A percentile compares a stretch with the other conserved stretches of the same genome.
These are phyloP conservation scores for Neomorphus geoffroyi DNA, from an alignment of 2,797 vertebrate species.

Conservation along the genomic window DNA sequence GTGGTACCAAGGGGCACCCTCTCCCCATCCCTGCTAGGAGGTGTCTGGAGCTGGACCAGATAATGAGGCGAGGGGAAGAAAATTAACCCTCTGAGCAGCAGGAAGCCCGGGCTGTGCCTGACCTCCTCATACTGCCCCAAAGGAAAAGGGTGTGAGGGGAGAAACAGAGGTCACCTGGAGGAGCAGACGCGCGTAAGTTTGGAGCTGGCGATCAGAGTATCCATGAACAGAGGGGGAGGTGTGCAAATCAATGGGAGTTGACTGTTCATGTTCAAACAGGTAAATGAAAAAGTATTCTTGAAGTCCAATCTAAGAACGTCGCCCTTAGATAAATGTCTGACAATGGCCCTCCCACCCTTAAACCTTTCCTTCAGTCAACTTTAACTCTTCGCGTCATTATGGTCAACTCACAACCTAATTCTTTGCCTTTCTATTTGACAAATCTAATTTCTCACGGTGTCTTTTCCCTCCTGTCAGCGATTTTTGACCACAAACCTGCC, in stretches of 20 bases:
- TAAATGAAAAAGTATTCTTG: neutral
- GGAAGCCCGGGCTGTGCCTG: neutral
- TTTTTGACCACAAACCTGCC: neutral
- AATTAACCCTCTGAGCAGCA: accelerated
- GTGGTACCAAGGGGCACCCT: neutral
- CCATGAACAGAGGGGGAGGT: neutral
- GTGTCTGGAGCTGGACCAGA: neutral
- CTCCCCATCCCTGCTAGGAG: neutral
- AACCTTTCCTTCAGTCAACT: neutral
- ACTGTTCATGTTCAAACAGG: neutral
- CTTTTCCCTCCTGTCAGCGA: neutral
- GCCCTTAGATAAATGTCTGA: neutral
- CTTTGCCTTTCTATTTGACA: neutral
- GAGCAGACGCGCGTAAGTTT: neutral
- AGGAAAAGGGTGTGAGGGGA: neutral
- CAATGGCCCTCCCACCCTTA: neutral
- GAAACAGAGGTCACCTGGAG: neutral
- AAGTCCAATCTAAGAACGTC: neutral
- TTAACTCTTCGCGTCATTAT: neutral
- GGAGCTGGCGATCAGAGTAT: neutral
- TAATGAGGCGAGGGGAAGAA: neutral
- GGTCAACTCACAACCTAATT: neutral
- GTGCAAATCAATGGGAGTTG: neutral
- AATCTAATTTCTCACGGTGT: neutral
- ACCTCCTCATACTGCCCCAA: neutral